Conservation (phyloP, 2,113 vertebrate genomes). For the Ahaetulla prasina region DNA sequence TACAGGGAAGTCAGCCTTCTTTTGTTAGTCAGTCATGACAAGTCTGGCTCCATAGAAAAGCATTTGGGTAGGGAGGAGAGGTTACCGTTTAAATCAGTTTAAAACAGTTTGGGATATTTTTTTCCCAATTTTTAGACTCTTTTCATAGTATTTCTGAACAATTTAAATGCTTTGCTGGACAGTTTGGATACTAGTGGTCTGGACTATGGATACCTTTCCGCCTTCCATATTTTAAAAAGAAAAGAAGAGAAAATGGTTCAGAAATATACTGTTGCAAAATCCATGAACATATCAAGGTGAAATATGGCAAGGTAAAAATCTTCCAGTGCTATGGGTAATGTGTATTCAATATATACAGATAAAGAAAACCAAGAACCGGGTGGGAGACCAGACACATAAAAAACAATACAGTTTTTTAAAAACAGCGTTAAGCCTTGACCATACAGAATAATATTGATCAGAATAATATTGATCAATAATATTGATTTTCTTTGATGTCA, state of each 20-base stretch:
- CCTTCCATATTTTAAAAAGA: not conserved
- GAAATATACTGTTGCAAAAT: not conserved
- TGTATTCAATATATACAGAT: not conserved
- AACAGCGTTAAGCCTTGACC: not conserved
- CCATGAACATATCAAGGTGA: not conserved
- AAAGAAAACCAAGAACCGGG: not conserved
- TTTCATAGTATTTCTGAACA: not conserved
- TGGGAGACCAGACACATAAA: not conserved
- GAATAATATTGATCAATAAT: not conserved
- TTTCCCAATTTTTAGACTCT: not conserved
- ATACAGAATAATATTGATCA: not conserved
- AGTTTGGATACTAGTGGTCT: not conserved
- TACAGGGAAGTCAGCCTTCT: not conserved
- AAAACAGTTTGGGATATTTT: not conserved
- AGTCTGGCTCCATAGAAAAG: not conserved
- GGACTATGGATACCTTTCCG: not conserved
- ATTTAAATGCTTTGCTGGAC: not conserved
- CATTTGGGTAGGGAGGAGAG: not conserved
- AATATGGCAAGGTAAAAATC: not conserved
- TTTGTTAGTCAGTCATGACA: not conserved
- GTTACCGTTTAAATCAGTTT: not conserved
- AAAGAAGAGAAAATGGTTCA: not conserved
- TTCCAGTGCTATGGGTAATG: not conserved
- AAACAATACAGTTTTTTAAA: not conserved
- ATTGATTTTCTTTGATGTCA: not conserved